Percentiles rank a stretch among this genome's conserved stretches.
These are phyloP conservation scores for Andrena flavipes DNA, from an alignment of 2,888 invertebrate species.

Conservation along the genomic window DNA sequence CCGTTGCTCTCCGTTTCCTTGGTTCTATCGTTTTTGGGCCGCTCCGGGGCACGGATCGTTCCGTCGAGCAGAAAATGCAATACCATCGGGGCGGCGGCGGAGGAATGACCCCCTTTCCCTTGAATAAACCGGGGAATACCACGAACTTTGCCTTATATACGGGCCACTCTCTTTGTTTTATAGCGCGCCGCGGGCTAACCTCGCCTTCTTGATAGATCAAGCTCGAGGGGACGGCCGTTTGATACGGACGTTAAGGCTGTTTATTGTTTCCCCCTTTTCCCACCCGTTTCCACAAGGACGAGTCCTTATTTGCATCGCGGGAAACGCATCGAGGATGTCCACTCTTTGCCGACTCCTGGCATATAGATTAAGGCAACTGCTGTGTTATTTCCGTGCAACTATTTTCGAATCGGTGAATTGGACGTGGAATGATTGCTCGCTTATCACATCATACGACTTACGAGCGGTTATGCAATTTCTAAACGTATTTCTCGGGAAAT, in stretches of 20 bases:
- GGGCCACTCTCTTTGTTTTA: constrained; percentile 60
- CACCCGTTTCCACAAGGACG: neutral
- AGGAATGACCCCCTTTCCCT: constrained; percentile 45
- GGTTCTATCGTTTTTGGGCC: constrained; percentile 45
- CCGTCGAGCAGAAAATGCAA: constrained; percentile 73
- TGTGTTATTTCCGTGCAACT: neutral
- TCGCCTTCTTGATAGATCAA: constrained; percentile 32
- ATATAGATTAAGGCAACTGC: neutral
- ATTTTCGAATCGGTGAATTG: constrained; percentile 1
- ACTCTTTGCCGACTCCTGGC: neutral
- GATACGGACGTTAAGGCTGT: constrained; percentile 36
- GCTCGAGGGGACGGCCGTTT: constrained; percentile 22
- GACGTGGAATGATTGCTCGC: constrained; percentile 2
- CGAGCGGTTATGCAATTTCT: constrained; percentile 35
- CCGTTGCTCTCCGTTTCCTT: constrained; percentile 19
- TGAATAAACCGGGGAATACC: constrained; percentile 58
- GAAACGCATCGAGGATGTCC: no score
- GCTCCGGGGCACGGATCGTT: constrained; percentile 49
- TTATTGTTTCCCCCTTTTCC: constrained; percentile 2
- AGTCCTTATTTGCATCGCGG: constrained; percentile 6
- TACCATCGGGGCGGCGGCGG: constrained; percentile 35
- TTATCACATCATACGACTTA: constrained; percentile 13
- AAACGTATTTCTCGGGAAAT: constrained; percentile 40
- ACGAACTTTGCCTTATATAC: constrained; percentile 53
- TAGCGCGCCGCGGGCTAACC: constrained; percentile 40